These are phyloP conservation scores for Hydrocynus forskahlii DNA, from an alignment of 2,797 vertebrate genomes.

Conservation along the genomic window DNA sequence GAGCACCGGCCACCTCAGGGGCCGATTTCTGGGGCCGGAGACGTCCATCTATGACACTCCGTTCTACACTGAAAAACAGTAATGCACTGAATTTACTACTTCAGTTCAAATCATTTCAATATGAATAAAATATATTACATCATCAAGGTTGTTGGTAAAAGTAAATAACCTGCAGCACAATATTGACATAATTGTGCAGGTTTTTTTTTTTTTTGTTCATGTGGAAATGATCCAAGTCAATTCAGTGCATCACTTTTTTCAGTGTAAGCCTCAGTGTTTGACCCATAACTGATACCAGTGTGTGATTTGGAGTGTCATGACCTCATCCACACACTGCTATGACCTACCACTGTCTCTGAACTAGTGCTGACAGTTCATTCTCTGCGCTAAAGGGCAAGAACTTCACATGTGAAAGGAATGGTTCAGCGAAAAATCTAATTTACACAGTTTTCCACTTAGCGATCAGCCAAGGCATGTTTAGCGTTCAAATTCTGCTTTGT, in stretches of 20 bases:
- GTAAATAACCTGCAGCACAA: neutral
- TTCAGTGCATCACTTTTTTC: neutral
- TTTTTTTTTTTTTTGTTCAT: neutral
- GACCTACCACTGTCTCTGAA: conserved; percentile 20
- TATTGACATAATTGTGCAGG: neutral
- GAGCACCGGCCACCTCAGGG: conserved; percentile 74
- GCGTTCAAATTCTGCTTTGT: too few species aligned
- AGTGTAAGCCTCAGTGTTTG: neutral
- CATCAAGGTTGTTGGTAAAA: neutral
- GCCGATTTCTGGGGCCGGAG: conserved; percentile 65
- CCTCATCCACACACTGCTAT: neutral
- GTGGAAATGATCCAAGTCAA: neutral
- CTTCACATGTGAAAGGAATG: too few species aligned
- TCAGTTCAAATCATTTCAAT: neutral
- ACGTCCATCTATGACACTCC: conserved; percentile 57
- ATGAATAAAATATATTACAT: neutral
- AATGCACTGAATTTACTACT: neutral
- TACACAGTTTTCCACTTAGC: too few species aligned
- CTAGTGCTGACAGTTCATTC: conserved; percentile 18
- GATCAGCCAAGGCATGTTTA: too few species aligned
- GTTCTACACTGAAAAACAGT: neutral
- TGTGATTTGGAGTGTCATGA: conserved; percentile 11
- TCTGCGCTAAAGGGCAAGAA: neutral
- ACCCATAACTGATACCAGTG: neutral
- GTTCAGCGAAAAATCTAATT: too few species aligned